Percentiles rank a stretch among this genome's conserved stretches.
These are phyloP conservation scores for Microctonus aethiopoides DNA, from an alignment of 2,888 invertebrate species.

Conservation along the genomic window DNA sequence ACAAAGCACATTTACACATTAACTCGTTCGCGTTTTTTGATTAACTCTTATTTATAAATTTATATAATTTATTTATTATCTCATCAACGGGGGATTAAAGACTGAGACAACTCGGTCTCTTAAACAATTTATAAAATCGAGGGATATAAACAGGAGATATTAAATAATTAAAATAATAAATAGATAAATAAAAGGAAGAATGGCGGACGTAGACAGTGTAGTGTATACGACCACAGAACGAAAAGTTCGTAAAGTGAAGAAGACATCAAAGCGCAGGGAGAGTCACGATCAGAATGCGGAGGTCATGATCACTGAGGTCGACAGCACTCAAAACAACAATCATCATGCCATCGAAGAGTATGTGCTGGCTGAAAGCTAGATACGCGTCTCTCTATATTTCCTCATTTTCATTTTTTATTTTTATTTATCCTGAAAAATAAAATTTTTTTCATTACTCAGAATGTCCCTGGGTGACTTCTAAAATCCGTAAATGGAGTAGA, in stretches of 20 bases:
- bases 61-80: not conserved
- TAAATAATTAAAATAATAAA: not conserved
- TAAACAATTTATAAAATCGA: not conserved
- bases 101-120: not conserved
- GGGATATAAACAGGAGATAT: not conserved
- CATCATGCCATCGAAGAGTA: slow-evolving; percentile 83
- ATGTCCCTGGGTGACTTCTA: not conserved
- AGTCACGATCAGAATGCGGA: slow-evolving; percentile 78
- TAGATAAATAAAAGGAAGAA: slow-evolving; percentile 60
- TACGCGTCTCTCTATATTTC: slow-evolving; percentile 24
- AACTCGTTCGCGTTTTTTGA: slow-evolving; percentile 7
- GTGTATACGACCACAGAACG: slow-evolving; percentile 85
- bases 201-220: slow-evolving; percentile 94
- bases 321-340: slow-evolving; percentile 75
- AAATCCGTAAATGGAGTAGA: not conserved
- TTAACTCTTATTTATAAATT: not conserved
- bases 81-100: not conserved
- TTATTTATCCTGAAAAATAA: not conserved
- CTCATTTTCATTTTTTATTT: slow-evolving; percentile 4
- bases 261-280: slow-evolving; percentile 85
- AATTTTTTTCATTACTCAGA: not conserved
- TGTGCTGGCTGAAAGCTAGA: slow-evolving; percentile 74
- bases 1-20: not conserved
- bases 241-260: slow-evolving; percentile 92
- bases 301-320: slow-evolving; percentile 85